Evolutionary conservation across 2,113 vertebrate genomes (phyloP), one percentile per base, ranked within the genome.

Genomic region (Axis porcinus): DNA sequence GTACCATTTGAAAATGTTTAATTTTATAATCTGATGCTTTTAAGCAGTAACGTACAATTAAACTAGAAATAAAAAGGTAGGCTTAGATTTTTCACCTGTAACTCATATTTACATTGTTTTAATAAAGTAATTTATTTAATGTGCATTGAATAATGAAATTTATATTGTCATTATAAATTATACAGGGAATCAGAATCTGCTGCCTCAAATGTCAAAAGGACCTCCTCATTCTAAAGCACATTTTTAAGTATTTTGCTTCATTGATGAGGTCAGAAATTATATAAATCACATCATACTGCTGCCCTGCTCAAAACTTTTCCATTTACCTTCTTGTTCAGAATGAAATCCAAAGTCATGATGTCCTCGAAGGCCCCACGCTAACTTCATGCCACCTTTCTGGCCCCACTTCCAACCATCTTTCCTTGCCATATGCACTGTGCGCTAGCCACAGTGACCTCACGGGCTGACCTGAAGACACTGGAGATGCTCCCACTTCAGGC

Each of bases 51-150:
- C 17, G 13, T 92, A 60, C 52, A 95, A 52, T 95, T 95, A 87
- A 47, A 86, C 70, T 79, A 86, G 96, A 79, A 86, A 95, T 83
- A 94, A 92, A 97, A 96, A 79, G 25, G 28, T 52, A 92, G 45
- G 81, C n/a, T 95, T 85, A 11, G 7, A 21, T 81, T 89, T 89
- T 96, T 94, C 28, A 91, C 40, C 70, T 81, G 14, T 94, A 96
- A 95, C 93, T 93, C 70, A 33, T 50, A 87, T 92, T 84, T 91
- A 33, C 40, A 40, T 96, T 79, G 85, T 92, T 96, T 93, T 54
- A 97, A 55, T 54, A 50, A 74, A 40, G 70, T n/a, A 67, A 67
- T 67, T 76, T 76, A 43, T 74, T 40, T 74, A 23, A 74, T 40
- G 11, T 74, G 21, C 21, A 74, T 40, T 74, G n/a, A 76, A 43